Evolutionary conservation across 2,113 vertebrate species (phyloP).

Genomic region (Pomatostomus ruficeps): DNA sequence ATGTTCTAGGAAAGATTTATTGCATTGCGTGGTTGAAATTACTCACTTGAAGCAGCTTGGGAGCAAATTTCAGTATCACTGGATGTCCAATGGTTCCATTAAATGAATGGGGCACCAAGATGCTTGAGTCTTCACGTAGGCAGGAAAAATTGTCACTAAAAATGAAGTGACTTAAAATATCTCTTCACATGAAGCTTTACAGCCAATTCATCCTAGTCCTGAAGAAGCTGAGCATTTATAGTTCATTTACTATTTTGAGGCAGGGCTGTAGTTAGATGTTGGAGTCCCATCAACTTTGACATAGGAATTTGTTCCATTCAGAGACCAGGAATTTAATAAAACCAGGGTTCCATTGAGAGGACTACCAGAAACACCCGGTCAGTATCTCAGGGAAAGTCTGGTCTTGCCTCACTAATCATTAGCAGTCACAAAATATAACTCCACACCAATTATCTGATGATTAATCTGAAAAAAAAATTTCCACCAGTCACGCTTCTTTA

Average conservation of each 20-base stretch:
- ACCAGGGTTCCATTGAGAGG: background rate
- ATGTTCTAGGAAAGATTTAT: background rate
- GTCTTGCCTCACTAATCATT: background rate
- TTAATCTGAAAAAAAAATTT: background rate
- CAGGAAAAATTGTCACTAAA: background rate
- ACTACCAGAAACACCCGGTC: background rate
- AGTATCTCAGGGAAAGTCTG: background rate
- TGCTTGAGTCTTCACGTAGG: background rate
- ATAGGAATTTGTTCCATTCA: background rate
- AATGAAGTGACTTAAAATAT: background rate
- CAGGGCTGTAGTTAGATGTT: background rate
- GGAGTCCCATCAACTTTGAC: background rate
- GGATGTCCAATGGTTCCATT: background rate
- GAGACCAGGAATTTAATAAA: background rate
- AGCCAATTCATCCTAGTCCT: background rate
- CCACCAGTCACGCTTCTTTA: background rate
- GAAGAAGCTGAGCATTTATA: background rate
- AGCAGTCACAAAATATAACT: background rate
- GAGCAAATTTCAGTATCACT: background rate
- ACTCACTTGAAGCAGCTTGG: background rate
- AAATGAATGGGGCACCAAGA: background rate
- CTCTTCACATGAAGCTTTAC: background rate
- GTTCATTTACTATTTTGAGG: background rate
- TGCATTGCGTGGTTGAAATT: background rate
- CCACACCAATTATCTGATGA: background rate